phyloP scores from a whole-genome alignment of 2,113 vertebrate genomes.

The Panurus biarmicus region DNA sequence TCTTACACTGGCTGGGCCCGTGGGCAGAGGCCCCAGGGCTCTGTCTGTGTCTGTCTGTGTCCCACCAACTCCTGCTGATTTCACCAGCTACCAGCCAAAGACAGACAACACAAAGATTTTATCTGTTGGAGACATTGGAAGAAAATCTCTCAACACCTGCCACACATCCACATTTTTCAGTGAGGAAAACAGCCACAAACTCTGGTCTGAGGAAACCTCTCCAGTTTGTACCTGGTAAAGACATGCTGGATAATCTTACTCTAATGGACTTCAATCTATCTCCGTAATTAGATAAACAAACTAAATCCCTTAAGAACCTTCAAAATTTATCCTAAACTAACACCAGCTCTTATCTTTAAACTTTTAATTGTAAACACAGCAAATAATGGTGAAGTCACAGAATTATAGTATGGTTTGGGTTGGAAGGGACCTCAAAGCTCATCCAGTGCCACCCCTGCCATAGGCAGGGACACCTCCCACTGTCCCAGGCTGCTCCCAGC shows the following conservation, averaged over 20 bases:
- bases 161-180: background rate
- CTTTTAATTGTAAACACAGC: background rate
- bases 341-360: background rate
- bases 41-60: background rate
- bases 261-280: background rate
- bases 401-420: background rate
- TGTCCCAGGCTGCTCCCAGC: background rate
- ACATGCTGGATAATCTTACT: background rate
- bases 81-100: background rate
- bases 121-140: background rate
- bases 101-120: background rate
- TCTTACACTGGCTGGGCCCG: background rate
- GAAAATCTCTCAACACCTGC: background rate
- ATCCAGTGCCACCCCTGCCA: fast-evolving
- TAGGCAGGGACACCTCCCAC: background rate
- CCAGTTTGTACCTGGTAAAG: background rate
- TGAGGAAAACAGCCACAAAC: background rate
- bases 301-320: background rate
- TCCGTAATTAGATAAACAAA: background rate
- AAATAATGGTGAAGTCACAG: background rate
- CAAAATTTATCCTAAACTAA: background rate
- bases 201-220: background rate
- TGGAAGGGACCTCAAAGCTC: background rate
- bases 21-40: background rate
- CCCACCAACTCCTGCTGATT: background rate